Conservation (phyloP, 2,113 vertebrate genomes). For the Sebastes fasciatus region DNA sequence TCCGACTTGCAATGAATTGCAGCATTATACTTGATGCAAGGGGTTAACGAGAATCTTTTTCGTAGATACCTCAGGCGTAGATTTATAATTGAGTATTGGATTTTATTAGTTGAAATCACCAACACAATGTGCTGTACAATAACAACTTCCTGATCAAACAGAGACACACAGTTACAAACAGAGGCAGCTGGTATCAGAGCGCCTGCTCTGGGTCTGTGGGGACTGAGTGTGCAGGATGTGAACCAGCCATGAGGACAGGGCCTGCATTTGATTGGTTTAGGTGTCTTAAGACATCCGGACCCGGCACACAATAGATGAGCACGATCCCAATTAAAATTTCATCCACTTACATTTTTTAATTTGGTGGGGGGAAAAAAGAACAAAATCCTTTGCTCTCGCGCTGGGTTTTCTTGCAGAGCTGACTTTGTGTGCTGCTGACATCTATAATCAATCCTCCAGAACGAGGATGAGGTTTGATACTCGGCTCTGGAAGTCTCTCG, state of each 20-base stretch:
- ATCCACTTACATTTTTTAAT: conserved; percentile 54
- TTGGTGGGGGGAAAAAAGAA: background rate
- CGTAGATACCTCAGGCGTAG: background rate
- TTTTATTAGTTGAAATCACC: background rate
- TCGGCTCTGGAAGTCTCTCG: conserved; percentile 29
- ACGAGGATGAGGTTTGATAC: conserved; percentile 50
- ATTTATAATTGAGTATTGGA: background rate
- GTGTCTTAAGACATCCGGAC: conserved; percentile 40
- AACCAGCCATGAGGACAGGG: conserved; percentile 43
- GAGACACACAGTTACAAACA: conserved; percentile 33
- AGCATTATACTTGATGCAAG: background rate
- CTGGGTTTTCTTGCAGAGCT: conserved; percentile 21
- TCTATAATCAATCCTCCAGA: conserved; percentile 66
- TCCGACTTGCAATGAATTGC: too few species aligned
- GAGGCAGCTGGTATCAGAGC: conserved; percentile 44
- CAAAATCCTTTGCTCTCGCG: background rate
- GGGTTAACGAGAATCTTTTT: background rate
- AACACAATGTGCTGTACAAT: conserved; percentile 15
- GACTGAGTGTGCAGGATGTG: conserved; percentile 59
- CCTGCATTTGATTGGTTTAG: conserved; percentile 49
- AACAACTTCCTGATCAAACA: conserved; percentile 45
- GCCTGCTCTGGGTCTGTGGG: conserved; percentile 51
- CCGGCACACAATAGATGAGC: conserved; percentile 45
- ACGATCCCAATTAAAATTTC: conserved; percentile 58
- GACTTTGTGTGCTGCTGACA: conserved; percentile 52